Evolutionary conservation across 2,113 vertebrate genomes (phyloP).

Genomic region (Eclectus roratus): DNA sequence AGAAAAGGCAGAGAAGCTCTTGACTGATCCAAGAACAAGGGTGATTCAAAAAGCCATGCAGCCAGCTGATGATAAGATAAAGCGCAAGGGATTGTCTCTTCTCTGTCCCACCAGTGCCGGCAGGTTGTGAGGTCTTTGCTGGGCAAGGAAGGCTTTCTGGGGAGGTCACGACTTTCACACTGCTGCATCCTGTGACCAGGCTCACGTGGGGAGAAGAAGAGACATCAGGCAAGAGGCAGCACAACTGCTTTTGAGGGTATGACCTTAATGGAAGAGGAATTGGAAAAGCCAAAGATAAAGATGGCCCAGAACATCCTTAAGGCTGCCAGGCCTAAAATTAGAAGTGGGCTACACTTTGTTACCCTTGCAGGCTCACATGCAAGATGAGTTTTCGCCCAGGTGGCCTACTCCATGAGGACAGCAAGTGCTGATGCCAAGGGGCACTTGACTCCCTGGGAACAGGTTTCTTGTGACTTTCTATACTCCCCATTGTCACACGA

Average conservation of each 20-base stretch:
- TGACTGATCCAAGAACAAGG: accelerated
- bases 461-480: constrained; percentile 32
- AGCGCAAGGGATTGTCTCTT: not conserved
- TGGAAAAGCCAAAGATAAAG: constrained; percentile 48
- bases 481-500: not conserved
- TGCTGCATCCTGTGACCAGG: not conserved
- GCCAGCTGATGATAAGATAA: not conserved
- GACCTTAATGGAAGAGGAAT: not conserved
- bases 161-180: not conserved
- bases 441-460: constrained; percentile 35
- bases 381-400: not conserved
- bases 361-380: constrained; percentile 4
- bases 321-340: constrained; percentile 47
- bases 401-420: not conserved
- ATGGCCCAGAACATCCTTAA: not conserved
- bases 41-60: not conserved
- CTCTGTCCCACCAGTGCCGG: accelerated
- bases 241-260: not conserved
- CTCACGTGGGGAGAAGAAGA: not conserved
- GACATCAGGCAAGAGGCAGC: not conserved
- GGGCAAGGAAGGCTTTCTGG: not conserved
- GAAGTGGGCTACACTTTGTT: not conserved
- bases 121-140: not conserved
- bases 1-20: not conserved
- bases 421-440: not conserved